Conservation (phyloP, 2,113 vertebrate genomes). For the Rhinogobius similis region DNA sequence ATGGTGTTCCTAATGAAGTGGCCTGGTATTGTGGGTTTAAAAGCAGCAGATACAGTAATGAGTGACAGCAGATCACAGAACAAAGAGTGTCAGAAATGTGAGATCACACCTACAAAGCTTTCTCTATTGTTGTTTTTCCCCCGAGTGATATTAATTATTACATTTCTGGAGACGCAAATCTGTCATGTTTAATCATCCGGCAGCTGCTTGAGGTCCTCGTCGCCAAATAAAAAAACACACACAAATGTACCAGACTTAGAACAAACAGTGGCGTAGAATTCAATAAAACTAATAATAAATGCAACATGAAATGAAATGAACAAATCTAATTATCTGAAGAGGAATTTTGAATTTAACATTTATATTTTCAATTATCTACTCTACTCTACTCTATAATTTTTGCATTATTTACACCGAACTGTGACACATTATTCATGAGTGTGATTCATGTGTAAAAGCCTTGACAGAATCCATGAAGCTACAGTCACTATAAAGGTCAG, state of each 20-base stretch:
- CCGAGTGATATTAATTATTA: slow-evolving; percentile 32
- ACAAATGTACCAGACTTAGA: slow-evolving; percentile 25
- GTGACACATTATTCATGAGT: too few relatives aligned
- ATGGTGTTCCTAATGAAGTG: not conserved
- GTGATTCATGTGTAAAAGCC: too few relatives aligned
- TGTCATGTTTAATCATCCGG: slow-evolving; percentile 44
- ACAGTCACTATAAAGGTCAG: too few relatives aligned
- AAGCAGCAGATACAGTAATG: not conserved
- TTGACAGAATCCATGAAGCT: too few relatives aligned
- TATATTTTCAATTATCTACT: too few relatives aligned
- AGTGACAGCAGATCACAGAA: not conserved
- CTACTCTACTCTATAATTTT: too few relatives aligned
- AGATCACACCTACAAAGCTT: not conserved
- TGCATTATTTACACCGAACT: too few relatives aligned
- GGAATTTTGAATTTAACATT: too few relatives aligned
- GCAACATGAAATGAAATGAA: not conserved
- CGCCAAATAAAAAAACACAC: slow-evolving; percentile 11
- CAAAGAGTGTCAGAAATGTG: not conserved
- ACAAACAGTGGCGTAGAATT: slow-evolving; percentile 11
- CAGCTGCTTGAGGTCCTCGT: slow-evolving; percentile 8
- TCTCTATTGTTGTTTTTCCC: slow-evolving; percentile 17
- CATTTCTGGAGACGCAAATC: slow-evolving; percentile 1
- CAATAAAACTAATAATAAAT: slow-evolving; percentile 7
- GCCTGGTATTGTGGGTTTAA: not conserved
- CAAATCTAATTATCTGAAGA: too few relatives aligned